Conservation (phyloP, 2,113 vertebrate species). For the Aphyosemion australe region DNA sequence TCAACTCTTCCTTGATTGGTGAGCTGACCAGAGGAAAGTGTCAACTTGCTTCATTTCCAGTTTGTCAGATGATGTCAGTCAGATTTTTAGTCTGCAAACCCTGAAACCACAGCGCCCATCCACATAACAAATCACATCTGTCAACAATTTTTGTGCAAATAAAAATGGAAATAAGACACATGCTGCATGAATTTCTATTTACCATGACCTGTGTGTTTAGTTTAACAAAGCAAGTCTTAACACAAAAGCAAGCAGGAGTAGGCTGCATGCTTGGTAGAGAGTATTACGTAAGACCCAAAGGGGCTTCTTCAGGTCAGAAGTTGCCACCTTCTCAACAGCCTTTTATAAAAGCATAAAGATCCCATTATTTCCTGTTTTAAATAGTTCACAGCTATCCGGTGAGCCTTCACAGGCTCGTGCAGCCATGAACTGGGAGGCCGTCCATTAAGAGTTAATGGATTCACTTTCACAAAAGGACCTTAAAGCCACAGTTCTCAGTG, state of each 20-base stretch:
- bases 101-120: not conserved
- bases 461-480: conserved; percentile 80
- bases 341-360: conserved; percentile 38
- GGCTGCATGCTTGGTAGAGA: conserved; percentile 5
- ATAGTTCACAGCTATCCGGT: conserved; percentile 47
- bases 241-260: conserved; percentile 1
- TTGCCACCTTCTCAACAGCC: conserved; percentile 29
- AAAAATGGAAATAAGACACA: not conserved
- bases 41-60: conserved; percentile 1
- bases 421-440: conserved; percentile 65
- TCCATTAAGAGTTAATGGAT: conserved; percentile 81
- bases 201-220: not conserved
- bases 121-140: not conserved
- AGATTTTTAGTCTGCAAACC: not conserved
- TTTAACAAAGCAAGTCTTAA: conserved; percentile 3
- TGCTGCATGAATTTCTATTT: not conserved
- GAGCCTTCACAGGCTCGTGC: conserved; percentile 48
- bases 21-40: not conserved
- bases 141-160: not conserved
- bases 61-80: not conserved
- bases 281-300: conserved; percentile 45
- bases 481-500: conserved; percentile 76
- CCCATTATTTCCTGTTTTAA: conserved; percentile 35
- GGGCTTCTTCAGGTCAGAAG: conserved; percentile 41
- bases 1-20: not conserved